A percentile compares a stretch with the other conserved stretches of the same genome.
Conservation (phyloP, 2,888 invertebrate species). For the Holacanthella duospinosa region DNA sequence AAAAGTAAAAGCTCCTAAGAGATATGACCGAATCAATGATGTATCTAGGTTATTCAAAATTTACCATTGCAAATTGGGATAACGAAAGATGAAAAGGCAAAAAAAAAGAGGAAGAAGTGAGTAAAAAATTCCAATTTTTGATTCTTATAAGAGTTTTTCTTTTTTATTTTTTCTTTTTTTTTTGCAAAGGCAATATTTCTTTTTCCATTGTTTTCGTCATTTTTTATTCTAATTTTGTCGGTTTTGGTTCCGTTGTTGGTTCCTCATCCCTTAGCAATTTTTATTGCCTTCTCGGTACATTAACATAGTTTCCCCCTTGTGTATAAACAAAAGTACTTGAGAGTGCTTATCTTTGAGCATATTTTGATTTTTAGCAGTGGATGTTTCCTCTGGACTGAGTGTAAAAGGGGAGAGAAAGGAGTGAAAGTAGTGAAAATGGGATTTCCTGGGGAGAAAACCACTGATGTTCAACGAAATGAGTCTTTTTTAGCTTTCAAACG, state of each 20-base stretch:
- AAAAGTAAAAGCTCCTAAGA: not conserved
- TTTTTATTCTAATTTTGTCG: conserved; percentile 1
- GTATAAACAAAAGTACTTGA: not conserved
- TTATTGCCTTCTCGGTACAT: conserved; percentile 6
- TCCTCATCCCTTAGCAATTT: not conserved
- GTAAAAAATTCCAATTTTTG: too few species aligned
- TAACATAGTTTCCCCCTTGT: not conserved
- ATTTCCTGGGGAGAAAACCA: not conserved
- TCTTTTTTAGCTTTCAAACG: not conserved
- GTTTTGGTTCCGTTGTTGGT: not conserved
- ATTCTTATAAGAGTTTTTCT: too few species aligned
- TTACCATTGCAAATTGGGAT: not conserved
- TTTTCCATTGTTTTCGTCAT: not conserved
- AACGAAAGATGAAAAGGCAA: not conserved
- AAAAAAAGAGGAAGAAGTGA: not conserved
- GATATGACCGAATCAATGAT: not conserved
- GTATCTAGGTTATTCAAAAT: not conserved
- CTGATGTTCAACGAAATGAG: not conserved
- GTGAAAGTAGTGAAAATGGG: not conserved
- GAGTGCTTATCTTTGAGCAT: not conserved
- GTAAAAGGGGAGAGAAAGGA: not conserved
- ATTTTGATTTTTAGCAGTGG: not conserved
- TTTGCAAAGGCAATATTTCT: not conserved
- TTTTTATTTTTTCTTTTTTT: too few species aligned
- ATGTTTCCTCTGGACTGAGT: not conserved